Base-by-base conservation (phyloP, 2,113 vertebrate genomes). In the Stigmatopora argus region DNA sequence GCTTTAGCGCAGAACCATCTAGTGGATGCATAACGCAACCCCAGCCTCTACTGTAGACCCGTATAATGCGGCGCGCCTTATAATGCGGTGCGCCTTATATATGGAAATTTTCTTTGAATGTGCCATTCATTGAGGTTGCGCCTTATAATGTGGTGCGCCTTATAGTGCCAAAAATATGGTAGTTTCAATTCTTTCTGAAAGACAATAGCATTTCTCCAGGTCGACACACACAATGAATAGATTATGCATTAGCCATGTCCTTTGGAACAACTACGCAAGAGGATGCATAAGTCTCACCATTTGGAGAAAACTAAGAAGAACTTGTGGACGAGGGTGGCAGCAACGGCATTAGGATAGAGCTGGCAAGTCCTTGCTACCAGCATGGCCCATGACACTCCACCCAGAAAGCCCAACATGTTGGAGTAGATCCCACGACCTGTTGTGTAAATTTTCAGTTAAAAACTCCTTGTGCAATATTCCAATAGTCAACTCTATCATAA, bases 301-400 rank as follows among this genome's bases (percentile, higher is more conserved):
- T 94, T 96, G 15, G 97, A 99, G 87, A 99, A 99, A 70, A 99
- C 90, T 79, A 98, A 81, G 83, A 99, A 99, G 86, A 99, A 99
- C 81, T 98, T 99, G 80, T 98, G 94, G 64, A 99, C 91, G 1
- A 99, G 92, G 6, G 94, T 96, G 51, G 97, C 94, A 5, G 96
- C 95, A 48, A 94, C 92, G 74, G 96, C 96, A 67, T 96, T 97
- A 0, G 97, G 96, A 67, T 97, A 98, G 12, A 99, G 90, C 46
- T 98, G 95, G 83, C 96, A 99, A 48, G 93, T 97, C 85, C 95
- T 91, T 73, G 97, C 97, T 80, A 99, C 97, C 19, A 99, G 83
- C 94, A 99, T 97, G 21, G 96, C 95, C 97, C 97, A 99, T 11
- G 95, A 99, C 73, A 99, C 95, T 46, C 96, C 97, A 76, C 97